phyloP scores from a whole-genome alignment of 2,888 invertebrate species.

The Byasa hedistus region DNA sequence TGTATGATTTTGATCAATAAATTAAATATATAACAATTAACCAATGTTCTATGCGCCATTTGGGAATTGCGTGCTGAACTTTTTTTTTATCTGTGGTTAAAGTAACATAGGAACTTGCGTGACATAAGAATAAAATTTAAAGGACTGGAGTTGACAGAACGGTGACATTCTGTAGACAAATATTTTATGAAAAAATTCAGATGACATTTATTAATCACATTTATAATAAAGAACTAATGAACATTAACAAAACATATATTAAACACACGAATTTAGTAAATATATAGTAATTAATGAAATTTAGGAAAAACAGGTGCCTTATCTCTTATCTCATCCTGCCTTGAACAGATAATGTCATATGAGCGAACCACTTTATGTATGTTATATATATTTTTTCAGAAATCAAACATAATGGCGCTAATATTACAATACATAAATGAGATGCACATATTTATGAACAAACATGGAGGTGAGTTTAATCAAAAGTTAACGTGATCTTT shows the following conservation, averaged over 20 bases:
- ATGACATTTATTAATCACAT: conserved; percentile 16
- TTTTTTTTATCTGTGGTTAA: background rate
- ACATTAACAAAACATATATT: conserved; percentile 22
- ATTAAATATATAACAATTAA: too few relatives aligned
- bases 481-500: background rate
- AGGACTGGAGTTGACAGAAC: background rate
- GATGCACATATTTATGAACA: conserved; percentile 89
- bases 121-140: background rate
- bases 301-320: conserved; percentile 19
- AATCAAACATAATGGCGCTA: conserved; percentile 84
- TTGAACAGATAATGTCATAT: conserved; percentile 31
- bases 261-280: conserved; percentile 9
- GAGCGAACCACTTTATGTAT: conserved; percentile 19
- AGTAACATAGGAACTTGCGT: background rate
- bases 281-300: conserved; percentile 6
- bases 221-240: conserved; percentile 11
- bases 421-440: conserved; percentile 88
- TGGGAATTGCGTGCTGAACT: background rate
- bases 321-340: conserved; percentile 30
- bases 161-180: conserved; percentile 8
- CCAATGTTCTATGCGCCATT: background rate
- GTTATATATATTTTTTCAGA: conserved; percentile 60
- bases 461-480: conserved; percentile 87
- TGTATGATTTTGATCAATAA: too few relatives aligned
- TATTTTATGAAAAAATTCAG: conserved; percentile 26